Base-by-base conservation (phyloP, 2,113 vertebrate genomes). In the Muscicapa adusta region DNA sequence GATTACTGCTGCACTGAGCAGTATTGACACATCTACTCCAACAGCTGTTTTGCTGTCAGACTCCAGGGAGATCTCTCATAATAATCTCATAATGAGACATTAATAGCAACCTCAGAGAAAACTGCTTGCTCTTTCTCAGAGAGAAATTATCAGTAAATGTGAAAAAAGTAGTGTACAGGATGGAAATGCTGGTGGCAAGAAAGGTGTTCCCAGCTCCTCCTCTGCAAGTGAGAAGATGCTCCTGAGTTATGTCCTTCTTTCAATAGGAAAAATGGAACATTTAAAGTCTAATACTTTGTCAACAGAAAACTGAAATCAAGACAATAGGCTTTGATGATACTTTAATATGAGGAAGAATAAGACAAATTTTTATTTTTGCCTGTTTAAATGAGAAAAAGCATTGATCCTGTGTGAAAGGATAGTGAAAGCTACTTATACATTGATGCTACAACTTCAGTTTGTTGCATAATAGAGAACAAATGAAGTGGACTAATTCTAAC, bases 31-130 rank as follows among this genome's bases (percentile, higher is more conserved):
- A 79, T 60, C 57, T 54, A 31, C 25, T 76, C 29, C 82, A 91
- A 66, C 50, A 91, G 62, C 60, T 86, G 43, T 67, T 92, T 88
- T 65, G 80, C 56, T 92, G 58, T 51, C 38, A 92, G 80, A 61
- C 48, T 93, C 38, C 56, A 85, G 83, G 34, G 57, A 91, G 29
- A 89, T 18, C 63, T 85, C 84, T 65, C 83, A 77, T 63, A 58
- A 45, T 61, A 79, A 92, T 91, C 74, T 92, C 45, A 88, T 91
- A 85, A 95, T 80, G 71, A 95, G 73, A 45, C 83, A 91, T 85
- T 93, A 94, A 91, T 60, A 47, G 26, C 25, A 84, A 62, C 40
- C 89, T 87, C 47, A 61, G 58, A 89, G 56, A 84, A 90, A 96
- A 76, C 47, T 40, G 43, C 36, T 36, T 93, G 38, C 25, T 76